These are phyloP conservation scores for Eupithecia dodoneata DNA, from an alignment of 2,888 invertebrate species.

Conservation along the genomic window DNA sequence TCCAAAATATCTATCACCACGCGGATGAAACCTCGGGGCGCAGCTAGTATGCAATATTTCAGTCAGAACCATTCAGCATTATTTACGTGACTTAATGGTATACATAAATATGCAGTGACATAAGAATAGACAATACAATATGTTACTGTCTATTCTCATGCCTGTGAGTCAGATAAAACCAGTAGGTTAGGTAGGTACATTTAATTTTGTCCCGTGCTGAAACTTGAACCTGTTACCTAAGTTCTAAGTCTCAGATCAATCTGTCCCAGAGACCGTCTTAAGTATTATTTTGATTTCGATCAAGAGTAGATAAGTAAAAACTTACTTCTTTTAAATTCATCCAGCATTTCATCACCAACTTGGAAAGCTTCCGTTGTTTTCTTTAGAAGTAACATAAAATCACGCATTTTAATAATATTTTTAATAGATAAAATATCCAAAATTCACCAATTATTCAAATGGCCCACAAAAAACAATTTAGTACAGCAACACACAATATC, in stretches of 20 bases:
- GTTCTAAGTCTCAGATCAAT: background rate
- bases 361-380: background rate
- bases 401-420: background rate
- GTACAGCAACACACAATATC: background rate
- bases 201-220: background rate
- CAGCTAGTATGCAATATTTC: too few species aligned
- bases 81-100: background rate
- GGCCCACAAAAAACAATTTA: too few species aligned
- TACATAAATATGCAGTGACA: background rate
- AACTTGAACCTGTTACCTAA: background rate
- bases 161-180: background rate
- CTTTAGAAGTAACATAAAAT: background rate
- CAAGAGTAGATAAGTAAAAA: background rate
- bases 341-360: conserved; percentile 8
- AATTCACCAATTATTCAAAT: background rate
- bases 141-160: too few species aligned
- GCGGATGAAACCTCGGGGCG: too few species aligned
- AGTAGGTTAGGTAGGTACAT: background rate
- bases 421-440: background rate
- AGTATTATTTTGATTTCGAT: background rate
- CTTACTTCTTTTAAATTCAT: conserved; percentile 7
- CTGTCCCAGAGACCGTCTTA: background rate
- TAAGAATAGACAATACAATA: background rate
- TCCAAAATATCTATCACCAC: too few species aligned
- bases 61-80: background rate